A percentile compares a stretch with the other conserved stretches of the same genome.
These are phyloP conservation scores for Petrocephalus sullivani DNA, from an alignment of 2,797 vertebrate genomes.

Conservation along the genomic window DNA sequence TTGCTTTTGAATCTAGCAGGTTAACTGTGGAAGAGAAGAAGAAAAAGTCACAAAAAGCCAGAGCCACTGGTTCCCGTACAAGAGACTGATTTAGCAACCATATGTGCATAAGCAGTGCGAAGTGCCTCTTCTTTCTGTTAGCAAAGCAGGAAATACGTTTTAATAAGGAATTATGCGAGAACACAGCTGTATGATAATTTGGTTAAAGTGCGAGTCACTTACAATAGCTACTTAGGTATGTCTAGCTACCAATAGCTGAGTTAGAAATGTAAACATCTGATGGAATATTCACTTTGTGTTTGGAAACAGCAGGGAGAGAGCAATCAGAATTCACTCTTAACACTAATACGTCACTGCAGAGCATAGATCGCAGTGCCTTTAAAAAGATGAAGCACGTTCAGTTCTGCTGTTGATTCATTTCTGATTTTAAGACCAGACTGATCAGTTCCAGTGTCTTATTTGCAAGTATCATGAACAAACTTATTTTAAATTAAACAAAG, in stretches of 20 bases:
- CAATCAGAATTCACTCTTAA: constrained; percentile 23
- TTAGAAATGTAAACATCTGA: constrained; percentile 17
- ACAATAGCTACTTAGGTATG: background rate
- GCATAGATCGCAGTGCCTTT: background rate
- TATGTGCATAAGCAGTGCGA: constrained; percentile 39
- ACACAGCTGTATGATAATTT: constrained; percentile 25
- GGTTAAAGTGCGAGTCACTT: constrained; percentile 3
- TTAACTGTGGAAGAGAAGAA: constrained; percentile 67
- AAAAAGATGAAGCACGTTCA: background rate
- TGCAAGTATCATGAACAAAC: background rate
- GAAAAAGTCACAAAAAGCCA: constrained; percentile 38
- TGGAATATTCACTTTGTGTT: constrained; percentile 17
- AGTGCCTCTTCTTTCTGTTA: constrained; percentile 20
- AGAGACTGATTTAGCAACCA: constrained; percentile 45
- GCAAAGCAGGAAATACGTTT: constrained; percentile 53
- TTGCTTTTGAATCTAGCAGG: constrained; percentile 75
- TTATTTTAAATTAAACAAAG: background rate
- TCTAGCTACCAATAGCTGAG: background rate
- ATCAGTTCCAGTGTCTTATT: background rate
- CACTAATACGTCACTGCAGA: background rate
- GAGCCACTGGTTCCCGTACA: constrained; percentile 38
- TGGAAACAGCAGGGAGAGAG: background rate
- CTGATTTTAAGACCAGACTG: background rate
- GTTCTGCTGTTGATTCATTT: background rate
- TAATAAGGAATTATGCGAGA: constrained; percentile 37